Conservation (phyloP, 2,113 vertebrate genomes). For the Promerops cafer region DNA sequence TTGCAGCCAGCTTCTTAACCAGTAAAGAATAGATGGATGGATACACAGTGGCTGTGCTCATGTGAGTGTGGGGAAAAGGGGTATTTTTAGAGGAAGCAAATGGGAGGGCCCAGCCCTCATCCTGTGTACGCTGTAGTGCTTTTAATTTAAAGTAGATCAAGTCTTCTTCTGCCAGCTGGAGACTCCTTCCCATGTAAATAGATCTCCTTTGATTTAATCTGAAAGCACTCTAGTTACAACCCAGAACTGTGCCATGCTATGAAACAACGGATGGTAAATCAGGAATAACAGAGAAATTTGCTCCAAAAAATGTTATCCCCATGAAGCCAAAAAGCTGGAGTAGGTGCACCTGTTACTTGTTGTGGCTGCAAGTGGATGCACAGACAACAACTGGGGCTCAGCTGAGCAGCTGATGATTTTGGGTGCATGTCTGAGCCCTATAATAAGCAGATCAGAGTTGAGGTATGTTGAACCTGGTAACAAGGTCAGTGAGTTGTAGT, state of each 20-base stretch:
- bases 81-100: not conserved
- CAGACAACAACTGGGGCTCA: constrained; percentile 15
- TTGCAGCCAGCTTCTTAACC: not conserved
- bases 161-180: not conserved
- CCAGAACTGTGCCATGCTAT: not conserved
- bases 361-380: not conserved
- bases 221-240: not conserved
- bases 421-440: not conserved
- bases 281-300: not conserved
- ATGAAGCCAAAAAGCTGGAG: not conserved
- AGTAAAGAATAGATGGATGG: not conserved
- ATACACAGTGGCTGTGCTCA: not conserved
- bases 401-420: not conserved
- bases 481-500: not conserved
- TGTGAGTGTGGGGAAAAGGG: not conserved
- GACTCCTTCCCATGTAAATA: not conserved
- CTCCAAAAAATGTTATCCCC: not conserved
- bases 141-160: not conserved
- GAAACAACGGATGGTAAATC: not conserved
- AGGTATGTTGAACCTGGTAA: not conserved
- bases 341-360: not conserved
- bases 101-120: not conserved
- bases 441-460: not conserved
- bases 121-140: not conserved
- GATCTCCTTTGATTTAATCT: not conserved